A percentile compares a stretch with the other conserved stretches of the same genome.
These are phyloP conservation scores for Struthidea cinerea DNA, from an alignment of 2,113 vertebrate species.

Conservation along the genomic window DNA sequence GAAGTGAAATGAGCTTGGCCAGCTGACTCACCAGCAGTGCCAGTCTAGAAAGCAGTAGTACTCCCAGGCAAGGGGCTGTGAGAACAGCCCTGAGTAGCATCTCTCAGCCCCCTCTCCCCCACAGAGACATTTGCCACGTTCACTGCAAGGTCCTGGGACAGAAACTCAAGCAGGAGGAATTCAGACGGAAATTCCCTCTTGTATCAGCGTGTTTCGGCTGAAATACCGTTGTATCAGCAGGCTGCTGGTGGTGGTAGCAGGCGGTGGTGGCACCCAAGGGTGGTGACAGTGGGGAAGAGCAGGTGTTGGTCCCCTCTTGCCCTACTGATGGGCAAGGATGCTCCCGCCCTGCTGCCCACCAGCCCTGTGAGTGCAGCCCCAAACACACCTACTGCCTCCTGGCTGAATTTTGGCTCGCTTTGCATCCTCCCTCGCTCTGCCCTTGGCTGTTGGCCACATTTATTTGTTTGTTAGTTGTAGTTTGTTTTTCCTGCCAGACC, in stretches of 20 bases:
- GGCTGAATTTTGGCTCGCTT: neutral
- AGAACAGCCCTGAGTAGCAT: neutral
- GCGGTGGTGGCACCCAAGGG: fast-evolving
- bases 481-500: neutral
- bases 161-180: neutral
- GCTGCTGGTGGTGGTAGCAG: neutral
- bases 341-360: neutral
- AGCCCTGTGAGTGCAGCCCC: fast-evolving
- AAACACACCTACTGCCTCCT: neutral
- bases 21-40: neutral
- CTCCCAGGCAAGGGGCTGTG: fast-evolving
- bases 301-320: neutral
- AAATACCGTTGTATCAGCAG: neutral
- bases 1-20: neutral
- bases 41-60: neutral
- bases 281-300: neutral
- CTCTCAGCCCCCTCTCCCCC: neutral
- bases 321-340: no score
- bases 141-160: neutral
- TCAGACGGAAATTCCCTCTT: neutral
- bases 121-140: neutral
- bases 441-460: neutral
- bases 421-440: neutral
- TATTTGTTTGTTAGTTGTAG: neutral
- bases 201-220: fast-evolving